phyloP scores from a whole-genome alignment of 1,140 invertebrate species.

The Drosophila willistoni region DNA sequence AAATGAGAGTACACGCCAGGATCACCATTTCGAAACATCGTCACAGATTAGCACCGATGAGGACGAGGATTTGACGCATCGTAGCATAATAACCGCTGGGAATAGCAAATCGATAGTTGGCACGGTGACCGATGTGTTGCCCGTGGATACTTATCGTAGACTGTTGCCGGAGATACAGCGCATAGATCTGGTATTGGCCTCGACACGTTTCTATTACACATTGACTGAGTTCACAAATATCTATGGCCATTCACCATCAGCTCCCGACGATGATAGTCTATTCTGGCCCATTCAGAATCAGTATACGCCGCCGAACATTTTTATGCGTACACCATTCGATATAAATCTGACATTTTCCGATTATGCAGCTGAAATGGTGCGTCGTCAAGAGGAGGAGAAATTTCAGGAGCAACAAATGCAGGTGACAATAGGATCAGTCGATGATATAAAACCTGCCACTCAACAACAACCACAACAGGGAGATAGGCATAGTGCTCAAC shows the following conservation, averaged over 20 bases:
- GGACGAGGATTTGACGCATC: not conserved
- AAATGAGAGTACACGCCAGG: constrained; percentile 13
- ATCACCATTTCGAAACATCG: not conserved
- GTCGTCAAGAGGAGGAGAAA: constrained; percentile 25
- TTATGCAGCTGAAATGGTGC: constrained; percentile 47
- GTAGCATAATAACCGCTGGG: no score
- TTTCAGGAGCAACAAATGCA: not conserved
- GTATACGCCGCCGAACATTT: constrained; percentile 64
- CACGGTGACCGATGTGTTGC: not conserved
- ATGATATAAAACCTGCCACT: not conserved
- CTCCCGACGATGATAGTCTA: constrained; percentile 55
- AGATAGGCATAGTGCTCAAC: not conserved
- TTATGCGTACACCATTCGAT: constrained; percentile 62
- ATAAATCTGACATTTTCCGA: constrained; percentile 72
- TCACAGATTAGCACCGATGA: constrained; percentile 10
- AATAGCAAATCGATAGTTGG: not conserved
- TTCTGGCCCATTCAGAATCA: constrained; percentile 72
- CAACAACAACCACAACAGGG: not conserved
- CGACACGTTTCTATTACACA: constrained; percentile 63
- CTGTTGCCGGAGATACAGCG: constrained; percentile 72
- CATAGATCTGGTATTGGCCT: constrained; percentile 68
- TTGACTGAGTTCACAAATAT: constrained; percentile 44
- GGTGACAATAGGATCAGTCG: not conserved
- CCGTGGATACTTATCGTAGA: constrained; percentile 47
- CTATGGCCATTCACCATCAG: constrained; percentile 48